Evolutionary conservation across 2,888 invertebrate genomes (phyloP).

Genomic region (Sminthurides aquaticus): DNA sequence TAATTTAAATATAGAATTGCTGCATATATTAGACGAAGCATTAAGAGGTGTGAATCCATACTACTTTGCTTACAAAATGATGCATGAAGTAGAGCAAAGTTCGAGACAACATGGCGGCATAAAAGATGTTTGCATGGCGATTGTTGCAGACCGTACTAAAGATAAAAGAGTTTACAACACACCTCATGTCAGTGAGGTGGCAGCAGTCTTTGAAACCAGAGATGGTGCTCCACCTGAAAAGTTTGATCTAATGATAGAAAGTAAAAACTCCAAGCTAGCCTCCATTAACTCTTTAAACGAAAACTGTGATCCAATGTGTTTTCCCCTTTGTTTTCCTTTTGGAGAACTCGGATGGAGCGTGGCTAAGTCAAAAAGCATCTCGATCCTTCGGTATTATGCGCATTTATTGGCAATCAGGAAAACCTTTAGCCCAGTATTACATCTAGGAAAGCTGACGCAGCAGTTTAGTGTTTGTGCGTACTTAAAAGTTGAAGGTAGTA

Average conservation of each 20-base stretch:
- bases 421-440: constrained; percentile 40
- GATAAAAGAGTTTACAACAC: constrained; percentile 27
- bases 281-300: constrained; percentile 24
- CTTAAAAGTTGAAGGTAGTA: constrained; percentile 39
- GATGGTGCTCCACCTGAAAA: constrained; percentile 26
- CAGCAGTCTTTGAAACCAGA: constrained; percentile 24
- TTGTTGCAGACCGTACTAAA: constrained; percentile 11
- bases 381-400: background rate
- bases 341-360: constrained; percentile 31
- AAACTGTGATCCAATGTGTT: constrained; percentile 35
- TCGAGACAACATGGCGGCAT: constrained; percentile 6
- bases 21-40: background rate
- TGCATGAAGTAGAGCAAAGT: constrained; percentile 27
- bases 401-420: background rate
- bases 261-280: constrained; percentile 10
- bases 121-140: constrained; percentile 12
- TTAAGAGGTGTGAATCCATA: background rate
- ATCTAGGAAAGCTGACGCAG: constrained; percentile 38
- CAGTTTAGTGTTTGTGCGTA: constrained; percentile 44
- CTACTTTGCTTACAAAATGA: constrained; percentile 29
- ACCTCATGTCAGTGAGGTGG: constrained; percentile 25
- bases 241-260: background rate
- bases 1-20: background rate
- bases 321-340: constrained; percentile 36
- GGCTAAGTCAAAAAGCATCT: background rate